Evolutionary conservation across 2,797 vertebrate genomes (phyloP).

Genomic region (Siniperca obscura): DNA sequence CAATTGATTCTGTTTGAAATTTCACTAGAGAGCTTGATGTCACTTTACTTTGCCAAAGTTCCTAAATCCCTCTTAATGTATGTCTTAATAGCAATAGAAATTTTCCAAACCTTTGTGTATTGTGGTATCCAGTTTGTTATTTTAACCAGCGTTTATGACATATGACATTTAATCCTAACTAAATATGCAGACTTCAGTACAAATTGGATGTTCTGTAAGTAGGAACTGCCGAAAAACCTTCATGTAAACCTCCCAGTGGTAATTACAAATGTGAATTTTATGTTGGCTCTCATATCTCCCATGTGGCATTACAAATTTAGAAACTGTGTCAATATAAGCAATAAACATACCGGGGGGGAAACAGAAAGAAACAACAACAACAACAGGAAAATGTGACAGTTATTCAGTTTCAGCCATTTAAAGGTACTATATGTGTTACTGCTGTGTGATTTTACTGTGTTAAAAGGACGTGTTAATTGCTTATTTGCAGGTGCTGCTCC

Average conservation of each 20-base stretch:
- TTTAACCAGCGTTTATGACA: neutral
- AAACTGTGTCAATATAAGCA: constrained; percentile 53
- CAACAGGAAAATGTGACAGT: neutral
- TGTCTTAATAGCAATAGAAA: neutral
- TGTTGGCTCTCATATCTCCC: constrained; percentile 39
- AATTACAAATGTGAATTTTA: constrained; percentile 44
- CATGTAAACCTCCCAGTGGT: constrained; percentile 11
- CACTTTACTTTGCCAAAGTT: neutral
- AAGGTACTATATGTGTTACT: neutral
- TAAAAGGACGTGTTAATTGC: constrained; percentile 7
- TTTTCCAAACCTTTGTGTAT: neutral
- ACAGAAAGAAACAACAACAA: neutral
- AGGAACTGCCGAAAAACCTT: constrained; percentile 17
- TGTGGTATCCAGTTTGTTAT: neutral
- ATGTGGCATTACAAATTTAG: constrained; percentile 41
- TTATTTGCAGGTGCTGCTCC: neutral
- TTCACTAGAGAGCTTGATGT: neutral
- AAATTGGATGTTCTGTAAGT: neutral
- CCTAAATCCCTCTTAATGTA: accelerated
- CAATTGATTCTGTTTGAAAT: neutral
- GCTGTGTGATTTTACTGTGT: neutral
- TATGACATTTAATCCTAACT: neutral
- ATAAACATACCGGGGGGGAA: constrained; percentile 1
- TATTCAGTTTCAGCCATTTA: neutral
- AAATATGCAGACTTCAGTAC: neutral